Percentiles rank a stretch among this genome's conserved stretches.
These are phyloP conservation scores for Echinarachnius parma DNA, from an alignment of 53 echinoderm and acorn worm species.

Conservation along the genomic window DNA sequence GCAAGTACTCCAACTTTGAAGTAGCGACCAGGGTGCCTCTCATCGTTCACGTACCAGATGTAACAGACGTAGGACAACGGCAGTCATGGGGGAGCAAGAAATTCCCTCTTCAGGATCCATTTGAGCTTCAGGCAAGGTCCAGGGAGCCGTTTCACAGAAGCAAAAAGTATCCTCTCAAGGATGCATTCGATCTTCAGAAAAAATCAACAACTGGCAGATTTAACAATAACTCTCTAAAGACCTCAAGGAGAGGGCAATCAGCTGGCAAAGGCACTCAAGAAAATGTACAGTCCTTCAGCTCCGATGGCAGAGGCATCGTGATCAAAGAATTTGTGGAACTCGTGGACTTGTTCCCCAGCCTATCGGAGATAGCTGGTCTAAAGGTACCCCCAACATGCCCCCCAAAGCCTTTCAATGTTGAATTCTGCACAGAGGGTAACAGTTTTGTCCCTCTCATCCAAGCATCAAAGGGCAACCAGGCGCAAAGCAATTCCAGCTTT, in stretches of 20 bases:
- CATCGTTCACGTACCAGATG: constrained; percentile 75
- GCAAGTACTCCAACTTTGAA: constrained; percentile 82
- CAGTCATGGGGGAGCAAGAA: neutral
- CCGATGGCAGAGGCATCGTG: neutral
- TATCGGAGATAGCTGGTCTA: constrained; percentile 67
- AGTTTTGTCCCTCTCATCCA: constrained; percentile 68
- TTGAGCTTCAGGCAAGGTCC: neutral
- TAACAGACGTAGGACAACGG: constrained; percentile 27
- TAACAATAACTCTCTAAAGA: too few species aligned
- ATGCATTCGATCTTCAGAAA: too few species aligned
- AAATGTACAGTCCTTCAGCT: too few species aligned
- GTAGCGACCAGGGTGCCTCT: constrained; percentile 77
- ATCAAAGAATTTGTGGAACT: constrained; percentile 63
- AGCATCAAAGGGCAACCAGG: too few species aligned
- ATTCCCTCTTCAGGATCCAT: constrained; percentile 27
- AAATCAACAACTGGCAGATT: too few species aligned
- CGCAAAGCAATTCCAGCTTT: too few species aligned
- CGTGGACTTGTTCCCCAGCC: constrained; percentile 80
- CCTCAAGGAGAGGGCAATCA: too few species aligned
- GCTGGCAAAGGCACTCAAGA: too few species aligned
- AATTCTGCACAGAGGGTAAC: constrained; percentile 75
- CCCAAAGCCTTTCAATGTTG: constrained; percentile 42
- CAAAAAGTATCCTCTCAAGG: too few species aligned
- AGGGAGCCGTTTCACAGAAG: neutral
- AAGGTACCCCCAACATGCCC: constrained; percentile 64